Evolutionary conservation across 2,797 vertebrate genomes (phyloP), one percentile per base, ranked within the genome.

Genomic region (Varecia variegata): DNA sequence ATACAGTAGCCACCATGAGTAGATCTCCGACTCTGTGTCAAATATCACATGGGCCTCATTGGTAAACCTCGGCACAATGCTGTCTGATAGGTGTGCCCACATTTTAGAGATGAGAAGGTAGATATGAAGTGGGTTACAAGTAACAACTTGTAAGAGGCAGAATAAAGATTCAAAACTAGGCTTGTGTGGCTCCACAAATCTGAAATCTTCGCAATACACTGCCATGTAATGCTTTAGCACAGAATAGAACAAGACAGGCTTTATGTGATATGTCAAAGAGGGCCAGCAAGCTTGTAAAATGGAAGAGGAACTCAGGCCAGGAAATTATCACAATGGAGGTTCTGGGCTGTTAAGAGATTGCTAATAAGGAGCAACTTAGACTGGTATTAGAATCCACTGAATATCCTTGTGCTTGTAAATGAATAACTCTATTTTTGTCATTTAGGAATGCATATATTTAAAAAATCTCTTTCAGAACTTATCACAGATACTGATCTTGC

Each of bases 351-450:
- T 67, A 20, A 23, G 38, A 50, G 54, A 32, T 52, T 35, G 68
- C 12, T 32, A 43, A 12, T 47, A 65, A 56, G 30, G 30, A 58
- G 18, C 11, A 40, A 23, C 7, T 8, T 71, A 25, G 11, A 21
- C n/a, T 32, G 14, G 30, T 11, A 54, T 27, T 86, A 21, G 68
- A 54, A 65, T 40, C 43, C 27, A 50, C 15, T 23, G 25, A 50
- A 20, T 54, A 30, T 7, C 3, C 5, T 81, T 45, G 81, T 93
- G 15, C 32, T 79, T 67, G 40, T 43, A 84, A 90, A 81, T 17
- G 15, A 80, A 56, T 90, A 43, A 10, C 56, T 93, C 20, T 47
- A 12, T 30, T 93, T 76, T 94, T 84, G 23, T 86, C 47, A 32
- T 82, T 58, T 77, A 85, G 11, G 8, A 47, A 88, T 40, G 14